Evolutionary conservation across 2,113 vertebrate species (phyloP).

Genomic region (Etia nguti): DNA sequence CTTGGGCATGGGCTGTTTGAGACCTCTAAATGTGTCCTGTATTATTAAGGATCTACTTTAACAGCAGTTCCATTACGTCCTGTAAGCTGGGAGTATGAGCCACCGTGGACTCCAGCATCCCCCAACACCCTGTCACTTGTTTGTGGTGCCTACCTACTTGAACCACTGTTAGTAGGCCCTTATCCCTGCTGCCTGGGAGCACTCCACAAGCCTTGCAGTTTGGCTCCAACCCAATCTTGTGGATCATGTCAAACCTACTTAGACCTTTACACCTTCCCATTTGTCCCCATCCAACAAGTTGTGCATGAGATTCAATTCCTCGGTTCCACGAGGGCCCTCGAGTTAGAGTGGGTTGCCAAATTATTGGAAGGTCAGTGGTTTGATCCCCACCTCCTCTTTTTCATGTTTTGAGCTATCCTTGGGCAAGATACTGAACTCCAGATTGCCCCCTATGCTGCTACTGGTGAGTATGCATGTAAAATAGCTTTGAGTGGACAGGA

Average conservation of each 20-base stretch:
- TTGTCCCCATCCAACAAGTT: background rate
- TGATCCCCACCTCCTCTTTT: background rate
- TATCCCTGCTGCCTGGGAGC: background rate
- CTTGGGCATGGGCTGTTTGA: background rate
- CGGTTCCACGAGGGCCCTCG: rapidly evolving
- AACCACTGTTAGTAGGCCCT: background rate
- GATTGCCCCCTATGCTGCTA: background rate
- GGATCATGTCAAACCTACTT: background rate
- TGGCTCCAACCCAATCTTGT: background rate
- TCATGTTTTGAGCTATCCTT: background rate
- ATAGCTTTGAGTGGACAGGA: background rate
- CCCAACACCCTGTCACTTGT: background rate
- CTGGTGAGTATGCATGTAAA: background rate
- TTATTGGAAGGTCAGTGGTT: background rate
- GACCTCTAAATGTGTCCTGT: background rate
- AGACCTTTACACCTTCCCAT: background rate
- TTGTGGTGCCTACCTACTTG: background rate
- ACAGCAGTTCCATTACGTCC: background rate
- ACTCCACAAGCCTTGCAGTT: background rate
- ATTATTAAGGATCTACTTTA: background rate
- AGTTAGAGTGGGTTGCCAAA: background rate
- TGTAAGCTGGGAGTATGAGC: background rate
- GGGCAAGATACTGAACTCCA: background rate
- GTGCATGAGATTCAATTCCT: background rate
- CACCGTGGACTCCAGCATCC: background rate